Evolutionary conservation across 1,140 invertebrate genomes (phyloP), one percentile per base, ranked within the genome.

Genomic region (Cyclina sinensis): DNA sequence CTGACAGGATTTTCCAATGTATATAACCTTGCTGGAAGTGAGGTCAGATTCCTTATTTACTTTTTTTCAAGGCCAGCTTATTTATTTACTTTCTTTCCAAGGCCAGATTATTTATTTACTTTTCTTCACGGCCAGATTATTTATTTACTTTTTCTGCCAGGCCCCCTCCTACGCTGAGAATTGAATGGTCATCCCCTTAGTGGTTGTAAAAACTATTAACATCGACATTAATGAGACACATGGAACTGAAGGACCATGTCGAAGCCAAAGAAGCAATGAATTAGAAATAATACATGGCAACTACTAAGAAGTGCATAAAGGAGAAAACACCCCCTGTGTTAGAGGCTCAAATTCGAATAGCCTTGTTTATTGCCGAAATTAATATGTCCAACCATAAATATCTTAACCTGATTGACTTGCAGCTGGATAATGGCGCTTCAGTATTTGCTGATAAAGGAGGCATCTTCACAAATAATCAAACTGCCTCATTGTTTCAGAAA

Each of bases 381-480:
- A 68, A 68, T n/a, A 11, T 68, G 65, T 32, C 65, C 16, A 68
- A 68, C 65, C 65, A n/a, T n/a, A n/a, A n/a, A n/a, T n/a, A n/a
- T n/a, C n/a, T n/a, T n/a, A n/a, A n/a, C n/a, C n/a, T n/a, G 65
- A 62, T n/a, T 62, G 59, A 62, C 21, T 62, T 62, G 30, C 59
- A 62, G n/a, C 59, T 62, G 7, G 59, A n/a, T 62, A 62, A 62
- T 21, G 59, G 59, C n/a, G 59, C 59, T 62, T 62, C 59, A 62
- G 59, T 62, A n/a, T 62, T 62, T 62, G 9, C 30, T 30, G 30
- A 30, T 21, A 62, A 62, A 24, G 59, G 59, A 7, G 43, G 43
- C 43, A 62, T 62, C n/a, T 62, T 11, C 21, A 62, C 59, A 11
- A 62, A 62, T 62, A 62, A 62, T 62, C 59, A 62, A 62, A n/a